Evolutionary conservation across 1,140 invertebrate genomes (phyloP).

Genomic region (Gryllus bimaculatus): DNA sequence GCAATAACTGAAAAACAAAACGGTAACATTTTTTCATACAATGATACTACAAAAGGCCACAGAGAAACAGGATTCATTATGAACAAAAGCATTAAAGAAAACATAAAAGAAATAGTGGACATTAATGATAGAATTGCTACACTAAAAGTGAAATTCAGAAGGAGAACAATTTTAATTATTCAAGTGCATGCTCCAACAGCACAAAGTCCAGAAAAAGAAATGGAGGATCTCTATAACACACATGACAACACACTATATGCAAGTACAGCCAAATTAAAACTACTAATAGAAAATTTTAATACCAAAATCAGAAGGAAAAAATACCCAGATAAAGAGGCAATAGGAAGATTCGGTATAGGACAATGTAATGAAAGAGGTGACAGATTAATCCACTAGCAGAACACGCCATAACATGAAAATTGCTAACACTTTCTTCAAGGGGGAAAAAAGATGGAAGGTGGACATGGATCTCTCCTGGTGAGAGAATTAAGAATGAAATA

Average conservation of each 20-base stretch:
- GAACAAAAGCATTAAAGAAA: background rate
- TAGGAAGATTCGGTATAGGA: background rate
- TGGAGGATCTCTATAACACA: background rate
- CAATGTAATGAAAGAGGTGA: background rate
- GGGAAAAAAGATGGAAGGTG: background rate
- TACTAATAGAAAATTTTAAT: background rate
- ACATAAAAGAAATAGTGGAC: background rate
- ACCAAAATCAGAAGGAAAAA: background rate
- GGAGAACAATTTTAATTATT: background rate
- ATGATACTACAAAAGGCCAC: background rate
- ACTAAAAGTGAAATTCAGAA: background rate
- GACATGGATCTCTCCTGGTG: background rate
- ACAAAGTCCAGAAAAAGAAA: background rate
- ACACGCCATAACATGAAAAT: background rate
- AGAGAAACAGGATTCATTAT: background rate
- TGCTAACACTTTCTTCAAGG: background rate
- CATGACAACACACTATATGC: background rate
- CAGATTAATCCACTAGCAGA: background rate
- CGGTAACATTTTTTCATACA: background rate
- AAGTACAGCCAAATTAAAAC: background rate
- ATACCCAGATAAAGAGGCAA: background rate
- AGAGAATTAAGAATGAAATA: background rate
- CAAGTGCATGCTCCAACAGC: background rate
- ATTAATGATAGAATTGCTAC: background rate
- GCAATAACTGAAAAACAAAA: background rate